These are phyloP conservation scores for Alfaro cultratus DNA, from an alignment of 2,797 vertebrate species.

Conservation along the genomic window DNA sequence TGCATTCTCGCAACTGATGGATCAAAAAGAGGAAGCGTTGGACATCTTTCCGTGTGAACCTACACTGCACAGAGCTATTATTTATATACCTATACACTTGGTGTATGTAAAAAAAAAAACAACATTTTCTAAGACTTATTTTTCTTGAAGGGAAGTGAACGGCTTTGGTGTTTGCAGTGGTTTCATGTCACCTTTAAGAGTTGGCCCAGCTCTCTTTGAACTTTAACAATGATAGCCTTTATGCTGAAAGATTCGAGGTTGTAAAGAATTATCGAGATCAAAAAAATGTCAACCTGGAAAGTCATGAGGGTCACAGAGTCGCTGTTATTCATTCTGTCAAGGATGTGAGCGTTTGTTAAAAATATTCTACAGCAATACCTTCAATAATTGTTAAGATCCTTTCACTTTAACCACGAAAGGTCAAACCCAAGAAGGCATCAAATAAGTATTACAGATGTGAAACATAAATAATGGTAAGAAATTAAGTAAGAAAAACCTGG, in stretches of 20 bases:
- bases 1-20: neutral
- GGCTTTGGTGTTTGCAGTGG: neutral
- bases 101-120: neutral
- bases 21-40: neutral
- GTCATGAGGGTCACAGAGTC: neutral
- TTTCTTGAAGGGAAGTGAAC: neutral
- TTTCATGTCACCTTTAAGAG: conserved; percentile 1
- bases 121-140: neutral
- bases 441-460: neutral
- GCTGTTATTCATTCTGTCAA: neutral
- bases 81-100: neutral
- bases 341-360: neutral
- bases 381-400: neutral
- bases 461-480: neutral
- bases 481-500: neutral
- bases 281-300: conserved; percentile 1
- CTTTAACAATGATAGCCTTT: neutral
- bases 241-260: neutral
- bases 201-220: neutral
- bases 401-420: neutral
- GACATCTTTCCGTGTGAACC: neutral
- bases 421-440: neutral
- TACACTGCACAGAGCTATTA: neutral
- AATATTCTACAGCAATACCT: neutral
- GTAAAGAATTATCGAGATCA: neutral